phyloP scores from a whole-genome alignment of 1,140 invertebrate species.

The Drosophila baimaii region DNA sequence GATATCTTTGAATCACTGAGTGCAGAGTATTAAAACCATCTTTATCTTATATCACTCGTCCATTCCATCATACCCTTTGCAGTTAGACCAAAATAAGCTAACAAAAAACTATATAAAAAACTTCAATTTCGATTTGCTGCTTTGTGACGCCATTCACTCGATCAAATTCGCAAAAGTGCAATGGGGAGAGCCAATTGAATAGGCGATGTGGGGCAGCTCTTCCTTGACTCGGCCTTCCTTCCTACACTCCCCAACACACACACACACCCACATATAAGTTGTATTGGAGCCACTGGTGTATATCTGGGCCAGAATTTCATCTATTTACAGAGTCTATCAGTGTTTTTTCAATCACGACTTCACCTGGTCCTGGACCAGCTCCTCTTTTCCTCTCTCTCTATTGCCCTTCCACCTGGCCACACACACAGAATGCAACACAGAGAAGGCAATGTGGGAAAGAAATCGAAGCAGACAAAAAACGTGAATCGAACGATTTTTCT shows the following conservation, averaged over 20 bases:
- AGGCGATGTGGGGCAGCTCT: slow-evolving; percentile 37
- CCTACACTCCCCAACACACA: not conserved
- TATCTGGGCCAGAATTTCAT: slow-evolving; percentile 70
- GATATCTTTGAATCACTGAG: too few species aligned
- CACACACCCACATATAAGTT: not conserved
- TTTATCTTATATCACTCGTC: not conserved
- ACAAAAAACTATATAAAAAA: slow-evolving; percentile 18
- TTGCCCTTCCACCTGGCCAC: slow-evolving; percentile 54
- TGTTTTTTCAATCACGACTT: slow-evolving; percentile 67
- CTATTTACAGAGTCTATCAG: slow-evolving; percentile 76
- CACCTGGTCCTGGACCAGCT: slow-evolving; percentile 50
- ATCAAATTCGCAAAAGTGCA: slow-evolving; percentile 78
- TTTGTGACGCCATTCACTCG: slow-evolving; percentile 67
- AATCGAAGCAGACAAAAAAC: slow-evolving; percentile 14
- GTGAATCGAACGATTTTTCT: slow-evolving; percentile 58
- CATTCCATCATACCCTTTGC: slow-evolving; percentile 1
- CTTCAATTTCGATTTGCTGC: slow-evolving; percentile 61
- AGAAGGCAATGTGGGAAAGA: slow-evolving; percentile 36
- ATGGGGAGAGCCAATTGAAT: slow-evolving; percentile 66
- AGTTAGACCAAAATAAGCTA: not conserved
- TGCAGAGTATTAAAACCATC: not conserved
- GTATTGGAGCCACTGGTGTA: slow-evolving; percentile 16
- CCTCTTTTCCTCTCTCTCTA: slow-evolving; percentile 9
- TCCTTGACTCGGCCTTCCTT: slow-evolving; percentile 8
- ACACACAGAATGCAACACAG: slow-evolving; percentile 39